Percentiles rank a stretch among this genome's conserved stretches.
These are phyloP conservation scores for Heliconius ismenius DNA, from an alignment of 2,888 invertebrate species.

Conservation along the genomic window DNA sequence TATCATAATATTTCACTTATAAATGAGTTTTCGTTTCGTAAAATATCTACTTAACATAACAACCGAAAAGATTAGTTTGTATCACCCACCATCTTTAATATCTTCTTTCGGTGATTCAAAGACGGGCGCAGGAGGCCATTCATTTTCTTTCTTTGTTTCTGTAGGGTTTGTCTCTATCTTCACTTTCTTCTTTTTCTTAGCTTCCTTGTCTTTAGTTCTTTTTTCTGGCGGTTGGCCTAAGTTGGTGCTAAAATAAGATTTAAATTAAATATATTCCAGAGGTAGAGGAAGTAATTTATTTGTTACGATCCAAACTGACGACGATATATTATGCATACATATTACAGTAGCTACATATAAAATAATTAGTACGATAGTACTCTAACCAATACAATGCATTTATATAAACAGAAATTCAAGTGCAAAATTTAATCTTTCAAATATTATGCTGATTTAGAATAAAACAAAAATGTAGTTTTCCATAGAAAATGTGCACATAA, in stretches of 20 bases:
- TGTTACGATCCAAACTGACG: background rate
- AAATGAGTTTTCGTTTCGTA: background rate
- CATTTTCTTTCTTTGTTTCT: conserved; percentile 47
- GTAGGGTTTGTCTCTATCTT: conserved; percentile 52
- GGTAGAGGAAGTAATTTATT: no score
- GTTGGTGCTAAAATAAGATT: conserved; percentile 45
- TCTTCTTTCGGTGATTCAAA: conserved; percentile 50
- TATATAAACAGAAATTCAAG: background rate
- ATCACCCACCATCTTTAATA: conserved; percentile 57
- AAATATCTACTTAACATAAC: background rate
- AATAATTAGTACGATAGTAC: background rate
- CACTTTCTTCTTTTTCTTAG: conserved; percentile 82
- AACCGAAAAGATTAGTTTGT: conserved; percentile 25
- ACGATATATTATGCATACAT: background rate
- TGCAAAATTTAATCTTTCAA: background rate
- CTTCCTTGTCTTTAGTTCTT: conserved; percentile 81
- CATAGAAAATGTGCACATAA: no score
- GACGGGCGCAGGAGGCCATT: conserved; percentile 46
- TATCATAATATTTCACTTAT: background rate
- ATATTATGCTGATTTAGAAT: no score
- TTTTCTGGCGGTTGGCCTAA: conserved; percentile 72
- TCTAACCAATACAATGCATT: background rate
- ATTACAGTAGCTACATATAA: background rate
- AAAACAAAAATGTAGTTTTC: no score
- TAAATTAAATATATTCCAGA: conserved; percentile 16